These are phyloP conservation scores for Drosophila birchii DNA, from an alignment of 2,888 invertebrate species.

Conservation along the genomic window DNA sequence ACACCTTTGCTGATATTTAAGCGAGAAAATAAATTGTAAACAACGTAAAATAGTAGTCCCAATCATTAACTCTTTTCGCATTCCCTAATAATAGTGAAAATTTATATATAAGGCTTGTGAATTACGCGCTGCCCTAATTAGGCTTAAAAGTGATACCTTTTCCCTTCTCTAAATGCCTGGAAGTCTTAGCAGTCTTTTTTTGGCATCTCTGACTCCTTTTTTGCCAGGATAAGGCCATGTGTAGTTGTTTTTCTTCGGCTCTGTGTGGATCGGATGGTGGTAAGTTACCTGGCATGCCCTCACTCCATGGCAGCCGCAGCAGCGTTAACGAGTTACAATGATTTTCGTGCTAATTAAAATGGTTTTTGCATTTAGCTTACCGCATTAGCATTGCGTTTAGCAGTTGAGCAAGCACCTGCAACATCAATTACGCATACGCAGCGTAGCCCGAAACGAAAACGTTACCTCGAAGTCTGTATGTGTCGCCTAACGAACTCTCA, in stretches of 20 bases:
- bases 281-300: conserved; percentile 25
- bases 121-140: background rate
- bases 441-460: conserved; percentile 55
- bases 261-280: conserved; percentile 34
- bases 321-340: conserved; percentile 80
- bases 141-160: background rate
- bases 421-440: conserved; percentile 77
- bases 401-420: conserved; percentile 74
- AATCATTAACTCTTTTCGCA: too few relatives aligned
- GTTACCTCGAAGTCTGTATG: conserved; percentile 60
- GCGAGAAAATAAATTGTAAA: background rate
- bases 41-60: background rate
- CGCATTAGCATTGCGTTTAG: conserved; percentile 80
- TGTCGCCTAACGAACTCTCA: conserved; percentile 73
- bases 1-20: too few relatives aligned
- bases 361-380: conserved; percentile 81
- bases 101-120: too few relatives aligned
- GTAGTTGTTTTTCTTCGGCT: conserved; percentile 47
- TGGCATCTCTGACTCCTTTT: conserved; percentile 31
- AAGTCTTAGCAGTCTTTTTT: background rate
- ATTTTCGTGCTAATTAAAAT: conserved; percentile 81
- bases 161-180: too few relatives aligned
- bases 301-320: conserved; percentile 30
- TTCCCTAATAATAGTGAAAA: too few relatives aligned
- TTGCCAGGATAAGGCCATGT: conserved; percentile 27